Percentiles rank a stretch among this genome's conserved stretches.
Evolutionary conservation across 2,797 vertebrate genomes (phyloP).

Genomic region (Falco biarmicus): DNA sequence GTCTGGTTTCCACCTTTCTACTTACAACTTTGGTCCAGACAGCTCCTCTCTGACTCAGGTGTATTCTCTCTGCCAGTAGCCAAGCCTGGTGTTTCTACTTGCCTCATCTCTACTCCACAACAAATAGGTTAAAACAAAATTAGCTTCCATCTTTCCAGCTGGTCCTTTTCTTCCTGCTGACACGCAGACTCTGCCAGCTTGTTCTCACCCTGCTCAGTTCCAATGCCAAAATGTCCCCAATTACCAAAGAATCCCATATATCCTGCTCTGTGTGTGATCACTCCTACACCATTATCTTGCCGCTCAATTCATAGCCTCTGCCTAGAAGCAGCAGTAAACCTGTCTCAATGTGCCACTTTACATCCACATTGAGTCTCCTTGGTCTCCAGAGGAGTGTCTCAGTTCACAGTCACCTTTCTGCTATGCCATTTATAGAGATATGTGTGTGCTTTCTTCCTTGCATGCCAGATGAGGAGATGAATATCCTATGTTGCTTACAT

Average conservation of each 20-base stretch:
- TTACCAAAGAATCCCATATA: constrained; percentile 64
- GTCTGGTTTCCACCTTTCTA: constrained; percentile 67
- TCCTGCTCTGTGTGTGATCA: constrained; percentile 41
- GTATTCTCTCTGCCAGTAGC: constrained; percentile 46
- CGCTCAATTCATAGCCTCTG: constrained; percentile 40
- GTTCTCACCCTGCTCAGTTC: constrained; percentile 49
- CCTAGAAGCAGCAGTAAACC: constrained; percentile 54
- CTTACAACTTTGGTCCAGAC: constrained; percentile 64
- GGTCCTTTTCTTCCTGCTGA: constrained; percentile 21
- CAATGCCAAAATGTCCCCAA: constrained; percentile 60
- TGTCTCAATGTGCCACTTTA: constrained; percentile 48
- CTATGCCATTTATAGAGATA: background rate
- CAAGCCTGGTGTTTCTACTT: constrained; percentile 41
- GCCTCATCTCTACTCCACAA: constrained; percentile 27
- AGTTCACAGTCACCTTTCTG: background rate
- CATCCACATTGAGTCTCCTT: constrained; percentile 5
- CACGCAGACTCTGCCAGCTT: constrained; percentile 2
- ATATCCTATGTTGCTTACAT: background rate
- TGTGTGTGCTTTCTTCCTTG: background rate
- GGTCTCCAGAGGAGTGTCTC: constrained; percentile 40
- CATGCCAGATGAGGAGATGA: background rate
- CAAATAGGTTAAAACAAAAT: constrained; percentile 56
- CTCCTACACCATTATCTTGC: constrained; percentile 42
- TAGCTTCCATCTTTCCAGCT: constrained; percentile 46
- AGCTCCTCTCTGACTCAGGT: constrained; percentile 41